Conservation (phyloP, 2,888 invertebrate genomes). For the Oxystoma pomonae region DNA sequence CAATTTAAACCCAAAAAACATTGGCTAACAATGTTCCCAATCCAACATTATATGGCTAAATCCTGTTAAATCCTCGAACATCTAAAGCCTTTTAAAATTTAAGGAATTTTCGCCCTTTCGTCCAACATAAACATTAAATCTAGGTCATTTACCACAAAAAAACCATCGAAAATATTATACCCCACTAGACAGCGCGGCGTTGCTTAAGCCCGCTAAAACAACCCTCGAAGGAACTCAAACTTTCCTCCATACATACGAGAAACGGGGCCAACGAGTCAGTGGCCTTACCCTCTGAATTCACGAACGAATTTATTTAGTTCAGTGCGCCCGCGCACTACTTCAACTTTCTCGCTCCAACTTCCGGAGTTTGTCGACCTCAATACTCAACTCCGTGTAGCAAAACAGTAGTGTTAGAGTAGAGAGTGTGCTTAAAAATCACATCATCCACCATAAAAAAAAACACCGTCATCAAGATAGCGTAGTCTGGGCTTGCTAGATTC, state of each 20-base stretch:
- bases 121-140: background rate
- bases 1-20: no score
- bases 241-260: no score
- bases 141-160: background rate
- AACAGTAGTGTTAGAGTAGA: background rate
- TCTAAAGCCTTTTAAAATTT: background rate
- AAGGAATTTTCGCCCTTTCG: background rate
- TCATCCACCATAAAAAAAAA: background rate
- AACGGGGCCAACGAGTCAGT: no score
- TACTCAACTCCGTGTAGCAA: background rate
- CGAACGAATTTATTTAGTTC: no score
- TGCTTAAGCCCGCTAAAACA: background rate
- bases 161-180: background rate
- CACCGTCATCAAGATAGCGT: no score
- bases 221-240: no score
- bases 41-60: no score
- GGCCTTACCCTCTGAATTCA: no score
- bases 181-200: background rate
- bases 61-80: no score
- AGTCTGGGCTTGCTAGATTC: no score
- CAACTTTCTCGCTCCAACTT: background rate
- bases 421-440: background rate
- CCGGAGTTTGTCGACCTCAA: background rate
- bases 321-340: background rate
- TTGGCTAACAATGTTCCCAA: no score